Evolutionary conservation across 2,113 vertebrate genomes (phyloP).

Genomic region (Macquaria australasica): DNA sequence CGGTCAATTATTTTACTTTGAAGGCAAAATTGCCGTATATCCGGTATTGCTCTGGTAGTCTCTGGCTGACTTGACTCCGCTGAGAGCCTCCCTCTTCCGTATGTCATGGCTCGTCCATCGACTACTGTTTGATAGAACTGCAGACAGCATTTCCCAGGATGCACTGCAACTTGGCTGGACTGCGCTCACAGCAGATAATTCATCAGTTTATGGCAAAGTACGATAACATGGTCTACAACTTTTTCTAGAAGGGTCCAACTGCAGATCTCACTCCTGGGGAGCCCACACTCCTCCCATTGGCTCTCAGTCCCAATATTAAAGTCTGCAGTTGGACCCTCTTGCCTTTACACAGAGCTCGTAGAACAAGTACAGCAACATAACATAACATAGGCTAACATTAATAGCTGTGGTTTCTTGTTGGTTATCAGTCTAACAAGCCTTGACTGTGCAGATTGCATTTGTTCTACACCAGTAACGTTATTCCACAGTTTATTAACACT

Average conservation of each 20-base stretch:
- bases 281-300: neutral
- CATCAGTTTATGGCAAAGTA: neutral
- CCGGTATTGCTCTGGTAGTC: neutral
- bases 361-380: neutral
- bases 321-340: neutral
- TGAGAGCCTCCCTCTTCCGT: slow-evolving; percentile 53
- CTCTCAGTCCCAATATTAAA: neutral
- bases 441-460: neutral
- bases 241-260: neutral
- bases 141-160: slow-evolving; percentile 75
- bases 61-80: neutral
- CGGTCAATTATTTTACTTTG: slow-evolving; percentile 38
- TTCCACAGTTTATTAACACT: too few relatives aligned
- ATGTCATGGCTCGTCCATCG: slow-evolving; percentile 28
- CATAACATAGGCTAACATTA: neutral
- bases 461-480: too few relatives aligned
- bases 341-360: too few relatives aligned
- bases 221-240: neutral
- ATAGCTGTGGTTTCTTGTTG: neutral
- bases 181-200: neutral
- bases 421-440: neutral
- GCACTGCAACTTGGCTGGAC: slow-evolving; percentile 28
- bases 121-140: slow-evolving; percentile 4
- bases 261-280: neutral
- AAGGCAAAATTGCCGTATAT: neutral